These are phyloP conservation scores for Drosophila meridionalis DNA, from an alignment of 2,888 invertebrate species.

Conservation along the genomic window DNA sequence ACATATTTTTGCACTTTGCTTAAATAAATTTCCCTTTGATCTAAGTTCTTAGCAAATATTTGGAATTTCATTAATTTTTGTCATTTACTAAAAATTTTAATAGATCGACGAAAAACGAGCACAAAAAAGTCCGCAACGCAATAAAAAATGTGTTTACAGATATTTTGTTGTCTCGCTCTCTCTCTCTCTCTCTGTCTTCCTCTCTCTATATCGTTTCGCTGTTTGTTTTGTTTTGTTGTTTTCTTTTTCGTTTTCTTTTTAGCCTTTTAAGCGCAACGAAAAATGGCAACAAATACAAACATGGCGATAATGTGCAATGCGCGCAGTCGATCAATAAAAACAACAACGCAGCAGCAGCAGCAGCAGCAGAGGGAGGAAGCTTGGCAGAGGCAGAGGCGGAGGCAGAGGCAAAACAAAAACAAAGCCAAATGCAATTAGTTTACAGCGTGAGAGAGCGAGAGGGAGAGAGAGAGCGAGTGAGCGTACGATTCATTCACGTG, in stretches of 20 bases:
- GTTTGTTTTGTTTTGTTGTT: slow-evolving; percentile 23
- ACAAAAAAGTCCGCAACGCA: slow-evolving; percentile 53
- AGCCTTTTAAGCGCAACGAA: slow-evolving; percentile 61
- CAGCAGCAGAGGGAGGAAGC: background rate
- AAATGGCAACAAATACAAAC: slow-evolving; percentile 79
- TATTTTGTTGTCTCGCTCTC: slow-evolving; percentile 3
- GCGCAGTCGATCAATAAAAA: slow-evolving; percentile 65
- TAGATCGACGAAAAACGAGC: slow-evolving; percentile 13
- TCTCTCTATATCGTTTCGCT: slow-evolving; percentile 3
- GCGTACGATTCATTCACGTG: slow-evolving; percentile 53
- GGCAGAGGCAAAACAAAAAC: slow-evolving; percentile 14
- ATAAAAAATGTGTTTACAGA: slow-evolving; percentile 60
- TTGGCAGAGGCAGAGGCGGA: slow-evolving; percentile 5
- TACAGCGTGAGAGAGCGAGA: slow-evolving; percentile 1
- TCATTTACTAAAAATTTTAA: slow-evolving; percentile 4
- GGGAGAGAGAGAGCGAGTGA: background rate
- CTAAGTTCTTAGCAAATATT: background rate
- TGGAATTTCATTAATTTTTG: background rate
- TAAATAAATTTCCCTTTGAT: background rate
- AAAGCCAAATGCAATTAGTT: slow-evolving; percentile 68
- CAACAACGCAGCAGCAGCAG: slow-evolving; percentile 26
- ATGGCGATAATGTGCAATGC: slow-evolving; percentile 74
- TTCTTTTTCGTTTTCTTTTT: slow-evolving; percentile 12
- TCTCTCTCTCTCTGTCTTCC: background rate
- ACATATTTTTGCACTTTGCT: background rate